phyloP scores from a whole-genome alignment of 2,888 invertebrate species.

The Kuschelorhynchus macadamiae region DNA sequence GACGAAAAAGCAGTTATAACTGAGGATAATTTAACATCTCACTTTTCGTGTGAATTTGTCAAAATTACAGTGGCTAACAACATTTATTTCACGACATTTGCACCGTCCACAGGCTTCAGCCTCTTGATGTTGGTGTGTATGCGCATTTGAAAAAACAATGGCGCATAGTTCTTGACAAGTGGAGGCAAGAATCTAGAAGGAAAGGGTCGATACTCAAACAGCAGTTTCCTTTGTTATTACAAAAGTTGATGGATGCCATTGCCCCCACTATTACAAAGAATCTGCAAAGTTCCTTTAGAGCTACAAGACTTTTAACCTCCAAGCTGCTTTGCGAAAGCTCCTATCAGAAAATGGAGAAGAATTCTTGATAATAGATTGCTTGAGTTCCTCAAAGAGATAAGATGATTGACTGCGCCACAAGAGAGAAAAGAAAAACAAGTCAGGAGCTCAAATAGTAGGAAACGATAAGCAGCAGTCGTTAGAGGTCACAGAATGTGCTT shows the following conservation, averaged over 20 bases:
- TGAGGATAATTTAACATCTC: no score
- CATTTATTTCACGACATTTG: no score
- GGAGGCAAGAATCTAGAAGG: slow-evolving; percentile 1
- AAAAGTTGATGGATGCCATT: slow-evolving; percentile 2
- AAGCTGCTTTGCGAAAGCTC: slow-evolving; percentile 5
- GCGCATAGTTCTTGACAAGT: slow-evolving; percentile 2
- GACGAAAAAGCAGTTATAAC: no score
- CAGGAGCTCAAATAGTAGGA: no score
- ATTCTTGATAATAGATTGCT: slow-evolving; percentile 10
- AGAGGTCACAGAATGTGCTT: no score
- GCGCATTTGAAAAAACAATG: slow-evolving; percentile 10
- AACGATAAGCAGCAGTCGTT: no score
- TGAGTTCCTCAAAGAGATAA: slow-evolving; percentile 9
- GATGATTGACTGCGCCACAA: not conserved
- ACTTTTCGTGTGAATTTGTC: no score
- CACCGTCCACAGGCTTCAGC: slow-evolving; percentile 11
- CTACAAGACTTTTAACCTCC: slow-evolving; percentile 2
- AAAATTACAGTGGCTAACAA: no score
- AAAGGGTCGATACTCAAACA: not conserved
- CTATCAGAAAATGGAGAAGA: slow-evolving; percentile 7
- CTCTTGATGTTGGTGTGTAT: slow-evolving; percentile 9
- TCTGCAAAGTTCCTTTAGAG: slow-evolving; percentile 9
- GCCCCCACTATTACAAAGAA: slow-evolving; percentile 13
- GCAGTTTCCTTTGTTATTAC: slow-evolving; percentile 1
- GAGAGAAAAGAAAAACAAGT: no score